Percentiles rank a stretch among this genome's conserved stretches.
phyloP scores from a whole-genome alignment of 2,888 invertebrate species.

The Ceratothoa steindachneri region DNA sequence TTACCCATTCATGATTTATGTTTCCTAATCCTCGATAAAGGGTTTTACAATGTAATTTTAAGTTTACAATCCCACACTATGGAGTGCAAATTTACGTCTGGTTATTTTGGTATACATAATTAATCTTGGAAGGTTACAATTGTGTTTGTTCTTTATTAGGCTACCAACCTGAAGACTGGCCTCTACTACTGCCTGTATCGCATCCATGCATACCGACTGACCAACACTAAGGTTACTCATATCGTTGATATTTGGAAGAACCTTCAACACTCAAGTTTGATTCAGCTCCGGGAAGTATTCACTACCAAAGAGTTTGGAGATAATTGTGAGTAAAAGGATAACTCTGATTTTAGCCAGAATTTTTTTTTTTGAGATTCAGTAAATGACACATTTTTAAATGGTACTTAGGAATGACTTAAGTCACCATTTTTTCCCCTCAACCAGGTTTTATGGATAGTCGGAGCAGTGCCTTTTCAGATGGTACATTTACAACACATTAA shows the following conservation, averaged over 20 bases:
- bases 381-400: too few relatives aligned
- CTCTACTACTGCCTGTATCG: conserved; percentile 78
- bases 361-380: conserved; percentile 1
- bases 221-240: conserved; percentile 76
- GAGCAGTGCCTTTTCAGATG: too few relatives aligned
- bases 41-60: too few relatives aligned
- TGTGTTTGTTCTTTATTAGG: conserved; percentile 55
- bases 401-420: too few relatives aligned
- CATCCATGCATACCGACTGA: conserved; percentile 74
- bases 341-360: background rate
- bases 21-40: too few relatives aligned
- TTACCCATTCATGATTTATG: too few relatives aligned
- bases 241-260: conserved; percentile 92
- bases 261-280: conserved; percentile 89
- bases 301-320: conserved; percentile 94
- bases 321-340: conserved; percentile 71
- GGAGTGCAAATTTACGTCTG: background rate
- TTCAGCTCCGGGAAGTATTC: conserved; percentile 86
- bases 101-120: background rate
- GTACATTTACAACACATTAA: too few relatives aligned
- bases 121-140: too few relatives aligned
- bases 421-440: background rate
- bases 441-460: background rate
- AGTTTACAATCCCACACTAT: background rate
- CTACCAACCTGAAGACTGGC: conserved; percentile 79